phyloP scores from a whole-genome alignment of 2,113 vertebrate genomes.

The Camelus dromedarius region DNA sequence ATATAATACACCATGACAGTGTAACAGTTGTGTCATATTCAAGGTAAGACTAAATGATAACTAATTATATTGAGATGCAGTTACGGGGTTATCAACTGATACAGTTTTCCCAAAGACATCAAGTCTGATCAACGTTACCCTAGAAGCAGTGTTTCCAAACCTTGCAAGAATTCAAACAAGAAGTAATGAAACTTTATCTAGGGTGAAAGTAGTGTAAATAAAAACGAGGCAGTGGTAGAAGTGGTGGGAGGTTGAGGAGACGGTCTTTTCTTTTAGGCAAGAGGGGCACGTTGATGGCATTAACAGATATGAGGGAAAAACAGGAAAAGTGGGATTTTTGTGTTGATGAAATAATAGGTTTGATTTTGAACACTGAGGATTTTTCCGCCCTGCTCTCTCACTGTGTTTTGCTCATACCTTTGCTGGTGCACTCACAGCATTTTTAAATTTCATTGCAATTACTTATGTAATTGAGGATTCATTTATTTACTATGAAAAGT shows the following conservation, averaged over 20 bases:
- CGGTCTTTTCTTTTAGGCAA: not conserved
- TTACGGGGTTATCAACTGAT: not conserved
- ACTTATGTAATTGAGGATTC: not conserved
- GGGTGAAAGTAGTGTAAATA: not conserved
- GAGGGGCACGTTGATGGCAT: not conserved
- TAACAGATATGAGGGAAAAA: not conserved
- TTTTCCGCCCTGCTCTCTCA: not conserved
- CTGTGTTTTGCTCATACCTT: not conserved
- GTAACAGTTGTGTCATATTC: not conserved
- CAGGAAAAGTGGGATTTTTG: not conserved
- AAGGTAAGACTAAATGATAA: not conserved
- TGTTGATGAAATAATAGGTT: constrained; percentile 2
- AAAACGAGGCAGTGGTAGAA: not conserved
- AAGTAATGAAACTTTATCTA: not conserved
- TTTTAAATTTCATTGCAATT: not conserved
- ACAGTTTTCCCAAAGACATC: not conserved
- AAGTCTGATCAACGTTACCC: not conserved
- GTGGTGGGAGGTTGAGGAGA: not conserved
- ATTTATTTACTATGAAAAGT: not conserved
- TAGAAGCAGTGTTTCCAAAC: not conserved
- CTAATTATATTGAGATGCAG: not conserved
- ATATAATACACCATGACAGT: no score
- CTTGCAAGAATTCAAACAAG: not conserved
- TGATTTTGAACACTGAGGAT: not conserved
- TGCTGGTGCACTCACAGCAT: not conserved